Base-by-base conservation (phyloP, 2,888 invertebrate genomes). In the Drosophila cognata region DNA sequence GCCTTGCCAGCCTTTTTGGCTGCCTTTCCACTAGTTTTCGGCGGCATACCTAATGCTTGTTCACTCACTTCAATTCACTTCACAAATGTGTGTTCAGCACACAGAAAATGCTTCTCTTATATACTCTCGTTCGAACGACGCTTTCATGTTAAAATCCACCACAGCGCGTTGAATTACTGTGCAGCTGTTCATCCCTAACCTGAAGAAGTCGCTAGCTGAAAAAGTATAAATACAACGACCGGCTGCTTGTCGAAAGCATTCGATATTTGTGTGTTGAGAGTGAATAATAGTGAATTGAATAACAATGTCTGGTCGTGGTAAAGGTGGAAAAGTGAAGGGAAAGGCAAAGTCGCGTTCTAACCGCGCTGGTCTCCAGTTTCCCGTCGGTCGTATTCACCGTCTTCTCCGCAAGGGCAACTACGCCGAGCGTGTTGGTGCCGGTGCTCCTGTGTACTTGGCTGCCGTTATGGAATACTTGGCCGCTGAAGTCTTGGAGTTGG, bases 401-500 rank as follows among this genome's bases (percentile, higher is more conserved):
- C 92, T 95, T 28, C 92, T 96, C 5, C 94, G 94, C 13, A 94
- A 95, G 77, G 95, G 95, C 1, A 79, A 79, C 66, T 79, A 79
- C 86, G 95, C 95, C 0, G 95, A 94, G 77, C 93, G 95, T 18
- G 94, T 95, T 36, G 94, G 95, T 38, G 93, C 93, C 36, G 77
- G 77, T 28, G 94, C 94, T 43, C 94, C 94, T 2, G 94, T 94
- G 0, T 94, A 94, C 71, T 85, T 94, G 61, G 94, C 94, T 0
- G 94, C 94, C 35, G 95, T 95, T 0, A 94, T 95, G 94, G 95
- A 95, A 88, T 95, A 95, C 81, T 89, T 95, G 71, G 95, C 95
- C 18, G 96, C 96, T 74, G 96, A 96, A 94, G 94, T 95, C 1
- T 86, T 95, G 58, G 95, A 95, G 85, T 94, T 95, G 93, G 95